Conservation (phyloP, 2,797 vertebrate species). For the Karalla daura region DNA sequence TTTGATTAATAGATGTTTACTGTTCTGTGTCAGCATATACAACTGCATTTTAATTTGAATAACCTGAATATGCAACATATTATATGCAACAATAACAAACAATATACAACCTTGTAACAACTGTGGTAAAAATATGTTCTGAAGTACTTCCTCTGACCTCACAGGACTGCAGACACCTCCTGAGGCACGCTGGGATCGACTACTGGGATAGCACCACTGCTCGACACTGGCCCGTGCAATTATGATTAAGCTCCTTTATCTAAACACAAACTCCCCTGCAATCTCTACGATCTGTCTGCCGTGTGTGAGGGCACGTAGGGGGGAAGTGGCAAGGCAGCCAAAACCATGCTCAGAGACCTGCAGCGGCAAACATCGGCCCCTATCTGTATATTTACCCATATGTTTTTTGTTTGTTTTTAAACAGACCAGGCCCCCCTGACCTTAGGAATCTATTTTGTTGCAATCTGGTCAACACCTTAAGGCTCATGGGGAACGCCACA, state of each 20-base stretch:
- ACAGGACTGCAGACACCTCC: constrained; percentile 4
- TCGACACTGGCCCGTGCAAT: constrained; percentile 51
- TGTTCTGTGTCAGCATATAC: background rate
- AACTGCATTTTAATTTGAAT: background rate
- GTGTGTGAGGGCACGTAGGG: constrained; percentile 69
- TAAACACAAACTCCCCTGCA: constrained; percentile 72
- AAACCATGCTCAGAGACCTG: constrained; percentile 44
- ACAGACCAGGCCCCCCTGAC: constrained; percentile 11
- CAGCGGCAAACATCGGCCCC: constrained; percentile 21
- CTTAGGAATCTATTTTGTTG: constrained; percentile 18
- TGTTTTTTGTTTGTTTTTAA: too few species aligned
- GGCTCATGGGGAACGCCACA: constrained; percentile 34
- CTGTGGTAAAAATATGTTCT: background rate
- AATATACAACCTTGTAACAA: too few species aligned
- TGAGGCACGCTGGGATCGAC: constrained; percentile 15
- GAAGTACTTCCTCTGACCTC: background rate
- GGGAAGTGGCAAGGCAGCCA: constrained; percentile 45
- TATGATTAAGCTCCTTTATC: constrained; percentile 67
- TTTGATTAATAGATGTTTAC: background rate
- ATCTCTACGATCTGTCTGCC: constrained; percentile 64
- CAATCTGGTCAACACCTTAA: constrained; percentile 19
- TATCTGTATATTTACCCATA: constrained; percentile 23
- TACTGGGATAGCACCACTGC: constrained; percentile 12
- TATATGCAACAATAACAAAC: too few species aligned
- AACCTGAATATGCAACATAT: background rate